Conservation (phyloP, 2,113 vertebrate genomes). For the Scartelaos histophorus region DNA sequence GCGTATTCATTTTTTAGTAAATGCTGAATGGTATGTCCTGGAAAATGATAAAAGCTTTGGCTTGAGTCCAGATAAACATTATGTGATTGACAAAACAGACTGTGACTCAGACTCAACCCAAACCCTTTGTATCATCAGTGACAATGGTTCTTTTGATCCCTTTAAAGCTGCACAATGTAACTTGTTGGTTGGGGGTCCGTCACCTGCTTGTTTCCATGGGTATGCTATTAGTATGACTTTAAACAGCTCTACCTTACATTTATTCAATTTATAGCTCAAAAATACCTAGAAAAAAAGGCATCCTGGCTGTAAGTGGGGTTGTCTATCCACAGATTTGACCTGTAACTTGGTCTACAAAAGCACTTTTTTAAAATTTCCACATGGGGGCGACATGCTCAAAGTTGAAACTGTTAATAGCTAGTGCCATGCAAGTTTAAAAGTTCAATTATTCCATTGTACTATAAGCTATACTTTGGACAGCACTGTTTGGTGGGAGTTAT, state of each 20-base stretch:
- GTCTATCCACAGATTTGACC: too few relatives aligned
- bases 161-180: not conserved
- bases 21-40: not conserved
- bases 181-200: too few relatives aligned
- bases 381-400: constrained; percentile 28
- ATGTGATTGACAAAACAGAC: not conserved
- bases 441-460: constrained; percentile 10
- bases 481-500: constrained; percentile 31
- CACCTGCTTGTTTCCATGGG: too few relatives aligned
- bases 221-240: too few relatives aligned
- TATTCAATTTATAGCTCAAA: too few relatives aligned
- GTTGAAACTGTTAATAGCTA: constrained; percentile 15
- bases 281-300: too few relatives aligned
- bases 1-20: not conserved
- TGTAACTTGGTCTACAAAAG: constrained; percentile 7
- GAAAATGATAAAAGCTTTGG: not conserved
- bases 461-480: constrained; percentile 45
- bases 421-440: constrained; percentile 17
- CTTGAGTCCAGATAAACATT: not conserved
- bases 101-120: not conserved
- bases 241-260: too few relatives aligned
- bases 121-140: not conserved
- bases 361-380: constrained; percentile 41
- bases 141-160: constrained; percentile 4
- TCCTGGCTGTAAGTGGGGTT: too few relatives aligned